Evolutionary conservation across 2,113 vertebrate genomes (phyloP).

Genomic region (Oophaga pumilio): DNA sequence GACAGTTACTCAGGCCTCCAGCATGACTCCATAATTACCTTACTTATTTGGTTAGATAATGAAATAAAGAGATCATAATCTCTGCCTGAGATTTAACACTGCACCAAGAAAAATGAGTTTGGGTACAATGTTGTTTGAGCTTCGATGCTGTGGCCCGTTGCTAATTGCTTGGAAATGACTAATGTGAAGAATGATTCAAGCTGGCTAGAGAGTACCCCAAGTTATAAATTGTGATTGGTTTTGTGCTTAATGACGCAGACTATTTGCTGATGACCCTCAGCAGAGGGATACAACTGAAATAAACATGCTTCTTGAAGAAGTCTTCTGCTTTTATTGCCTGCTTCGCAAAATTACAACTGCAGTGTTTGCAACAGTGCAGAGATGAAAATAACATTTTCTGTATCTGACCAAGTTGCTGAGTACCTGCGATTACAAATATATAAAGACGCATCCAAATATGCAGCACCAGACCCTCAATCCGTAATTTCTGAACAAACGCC

Average conservation of each 20-base stretch:
- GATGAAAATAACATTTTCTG: neutral
- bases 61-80: slow-evolving; percentile 33
- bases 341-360: slow-evolving; percentile 14
- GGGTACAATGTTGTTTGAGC: slow-evolving; percentile 20
- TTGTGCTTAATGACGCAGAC: slow-evolving; percentile 54
- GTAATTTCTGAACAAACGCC: neutral
- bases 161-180: slow-evolving; percentile 54
- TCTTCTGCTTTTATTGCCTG: neutral
- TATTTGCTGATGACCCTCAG: slow-evolving; percentile 52
- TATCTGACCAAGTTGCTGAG: neutral
- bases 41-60: slow-evolving; percentile 19
- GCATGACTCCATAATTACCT: neutral
- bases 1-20: neutral
- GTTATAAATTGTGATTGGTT: slow-evolving; percentile 57
- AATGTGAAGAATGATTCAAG: slow-evolving; percentile 20
- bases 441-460: neutral
- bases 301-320: slow-evolving; percentile 36
- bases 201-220: slow-evolving; percentile 38
- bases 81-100: neutral
- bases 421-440: neutral
- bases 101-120: slow-evolving; percentile 39
- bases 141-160: slow-evolving; percentile 25
- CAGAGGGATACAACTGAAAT: slow-evolving; percentile 45
- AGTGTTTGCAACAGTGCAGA: slow-evolving; percentile 5
- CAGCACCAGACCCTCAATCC: neutral